A percentile compares a stretch with the other conserved stretches of the same genome.
These are phyloP conservation scores for Anguilla marmorata DNA, from an alignment of 2,797 vertebrate genomes.

Conservation along the genomic window DNA sequence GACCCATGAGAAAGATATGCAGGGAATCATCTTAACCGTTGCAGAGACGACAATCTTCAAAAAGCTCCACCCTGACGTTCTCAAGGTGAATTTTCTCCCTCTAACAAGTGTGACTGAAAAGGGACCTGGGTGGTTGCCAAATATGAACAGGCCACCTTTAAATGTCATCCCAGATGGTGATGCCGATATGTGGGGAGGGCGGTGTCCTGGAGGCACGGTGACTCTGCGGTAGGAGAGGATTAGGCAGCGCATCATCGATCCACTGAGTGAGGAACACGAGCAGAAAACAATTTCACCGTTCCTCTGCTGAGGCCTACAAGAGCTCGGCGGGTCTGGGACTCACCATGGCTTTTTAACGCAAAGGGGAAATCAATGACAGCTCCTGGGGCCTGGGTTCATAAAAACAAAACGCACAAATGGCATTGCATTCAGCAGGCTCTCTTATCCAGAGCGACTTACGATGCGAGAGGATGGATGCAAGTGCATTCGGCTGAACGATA, in stretches of 20 bases:
- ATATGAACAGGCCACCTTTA: conserved; percentile 42
- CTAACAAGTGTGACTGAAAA: conserved; percentile 44
- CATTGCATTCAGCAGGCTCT: not conserved
- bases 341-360: too few relatives aligned
- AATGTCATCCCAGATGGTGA: conserved; percentile 48
- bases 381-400: not conserved
- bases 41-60: conserved; percentile 48
- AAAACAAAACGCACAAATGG: not conserved
- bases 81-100: conserved; percentile 36
- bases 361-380: not conserved
- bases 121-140: conserved; percentile 29
- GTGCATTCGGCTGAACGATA: not conserved
- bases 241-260: conserved; percentile 67
- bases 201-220: conserved; percentile 21
- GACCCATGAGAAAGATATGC: conserved; percentile 28
- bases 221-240: conserved; percentile 39
- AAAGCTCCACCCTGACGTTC: conserved; percentile 29
- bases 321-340: not conserved
- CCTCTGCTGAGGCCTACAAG: not conserved
- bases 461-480: not conserved
- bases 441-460: not conserved
- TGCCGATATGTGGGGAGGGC: conserved; percentile 38
- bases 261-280: conserved; percentile 61
- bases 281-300: conserved; percentile 52
- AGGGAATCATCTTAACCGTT: conserved; percentile 51